These are phyloP conservation scores for Fundulus diaphanus DNA, from an alignment of 2,797 vertebrate genomes.

Conservation along the genomic window DNA sequence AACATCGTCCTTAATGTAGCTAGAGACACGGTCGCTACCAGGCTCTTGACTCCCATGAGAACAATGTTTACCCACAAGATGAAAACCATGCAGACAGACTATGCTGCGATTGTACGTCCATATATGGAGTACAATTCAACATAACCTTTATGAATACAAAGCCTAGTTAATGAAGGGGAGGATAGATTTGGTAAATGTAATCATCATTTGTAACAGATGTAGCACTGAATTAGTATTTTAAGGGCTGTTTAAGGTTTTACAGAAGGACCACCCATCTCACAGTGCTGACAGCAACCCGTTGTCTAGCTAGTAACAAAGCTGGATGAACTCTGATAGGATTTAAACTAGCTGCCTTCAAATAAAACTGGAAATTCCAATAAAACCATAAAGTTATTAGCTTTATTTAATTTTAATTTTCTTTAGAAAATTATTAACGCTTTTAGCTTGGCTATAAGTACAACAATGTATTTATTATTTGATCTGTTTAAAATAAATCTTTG, in stretches of 20 bases:
- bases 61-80: not conserved
- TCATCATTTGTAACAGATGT: not conserved
- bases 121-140: not conserved
- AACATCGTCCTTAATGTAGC: not conserved
- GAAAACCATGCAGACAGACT: too few relatives aligned
- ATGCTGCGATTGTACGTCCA: not conserved
- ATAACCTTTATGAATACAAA: not conserved
- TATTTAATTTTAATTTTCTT: not conserved
- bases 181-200: not conserved
- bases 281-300: not conserved
- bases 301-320: not conserved
- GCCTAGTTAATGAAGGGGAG: not conserved
- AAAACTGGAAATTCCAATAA: not conserved
- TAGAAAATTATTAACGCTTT: not conserved
- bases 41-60: not conserved
- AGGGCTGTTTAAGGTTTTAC: not conserved
- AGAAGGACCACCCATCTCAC: not conserved
- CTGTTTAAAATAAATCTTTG: not conserved
- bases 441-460: not conserved
- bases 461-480: not conserved
- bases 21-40: not conserved
- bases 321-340: not conserved
- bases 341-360: not conserved
- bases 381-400: not conserved
- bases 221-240: not conserved